Evolutionary conservation across 2,113 vertebrate genomes (phyloP).

Genomic region (Syngnathus scovelli): DNA sequence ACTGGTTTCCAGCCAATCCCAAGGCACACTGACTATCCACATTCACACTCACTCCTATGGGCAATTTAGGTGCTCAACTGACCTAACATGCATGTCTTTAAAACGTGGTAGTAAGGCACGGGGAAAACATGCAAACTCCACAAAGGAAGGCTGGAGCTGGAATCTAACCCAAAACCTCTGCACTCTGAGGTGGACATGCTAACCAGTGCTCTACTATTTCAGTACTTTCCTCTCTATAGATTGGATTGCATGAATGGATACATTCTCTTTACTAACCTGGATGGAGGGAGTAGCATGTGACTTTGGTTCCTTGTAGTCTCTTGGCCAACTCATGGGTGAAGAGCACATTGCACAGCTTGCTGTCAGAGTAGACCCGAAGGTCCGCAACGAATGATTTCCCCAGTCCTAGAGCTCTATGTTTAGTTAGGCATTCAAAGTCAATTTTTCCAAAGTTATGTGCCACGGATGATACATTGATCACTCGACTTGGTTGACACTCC

Average conservation of each 20-base stretch:
- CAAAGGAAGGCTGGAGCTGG: too few relatives aligned
- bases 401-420: slow-evolving; percentile 53
- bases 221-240: neutral
- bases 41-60: too few relatives aligned
- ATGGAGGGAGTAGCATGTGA: slow-evolving; percentile 80
- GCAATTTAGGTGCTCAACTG: too few relatives aligned
- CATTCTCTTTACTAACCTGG: slow-evolving; percentile 71
- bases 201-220: too few relatives aligned
- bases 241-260: neutral
- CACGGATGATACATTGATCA: slow-evolving; percentile 74
- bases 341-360: slow-evolving; percentile 86
- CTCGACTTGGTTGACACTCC: slow-evolving; percentile 69
- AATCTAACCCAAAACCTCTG: too few relatives aligned
- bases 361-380: slow-evolving; percentile 74
- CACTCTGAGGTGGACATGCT: too few relatives aligned
- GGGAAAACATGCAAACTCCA: too few relatives aligned
- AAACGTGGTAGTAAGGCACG: too few relatives aligned
- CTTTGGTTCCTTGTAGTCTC: slow-evolving; percentile 70
- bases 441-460: slow-evolving; percentile 70
- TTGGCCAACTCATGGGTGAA: slow-evolving; percentile 77
- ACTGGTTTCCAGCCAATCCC: too few relatives aligned
- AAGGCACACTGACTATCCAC: too few relatives aligned
- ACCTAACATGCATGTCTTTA: too few relatives aligned
- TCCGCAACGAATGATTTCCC: slow-evolving; percentile 32
- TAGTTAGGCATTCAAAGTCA: slow-evolving; percentile 63